Conservation (phyloP, 1,140 invertebrate genomes). For the Scaptodrosophila lebanonensis region DNA sequence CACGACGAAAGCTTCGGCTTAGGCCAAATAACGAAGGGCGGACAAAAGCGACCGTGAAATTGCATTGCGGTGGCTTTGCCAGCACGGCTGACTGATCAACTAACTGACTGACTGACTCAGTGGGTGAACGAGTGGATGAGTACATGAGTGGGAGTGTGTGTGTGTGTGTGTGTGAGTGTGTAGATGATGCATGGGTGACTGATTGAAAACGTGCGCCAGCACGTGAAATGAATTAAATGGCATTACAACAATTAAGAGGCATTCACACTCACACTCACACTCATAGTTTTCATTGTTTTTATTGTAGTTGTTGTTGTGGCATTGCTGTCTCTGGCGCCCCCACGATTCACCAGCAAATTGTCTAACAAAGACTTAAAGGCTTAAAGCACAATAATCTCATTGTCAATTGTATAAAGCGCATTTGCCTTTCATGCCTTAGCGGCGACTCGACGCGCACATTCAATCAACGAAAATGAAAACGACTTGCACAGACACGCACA, state of each 20-base stretch:
- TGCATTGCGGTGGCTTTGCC: constrained; percentile 13
- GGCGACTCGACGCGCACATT: constrained; percentile 39
- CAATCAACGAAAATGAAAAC: constrained; percentile 71
- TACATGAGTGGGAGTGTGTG: too few relatives aligned
- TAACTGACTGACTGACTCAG: neutral
- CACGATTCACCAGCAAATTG: constrained; percentile 51
- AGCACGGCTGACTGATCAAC: constrained; percentile 16
- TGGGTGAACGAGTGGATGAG: neutral
- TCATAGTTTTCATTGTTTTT: neutral
- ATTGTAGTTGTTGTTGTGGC: neutral
- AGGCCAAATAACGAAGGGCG: constrained; percentile 7
- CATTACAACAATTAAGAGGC: constrained; percentile 59
- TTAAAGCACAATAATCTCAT: constrained; percentile 67
- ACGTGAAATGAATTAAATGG: constrained; percentile 51
- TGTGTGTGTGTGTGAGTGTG: too few relatives aligned
- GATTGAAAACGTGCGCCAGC: too few relatives aligned
- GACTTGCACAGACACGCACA: neutral
- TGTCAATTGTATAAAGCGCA: constrained; percentile 46
- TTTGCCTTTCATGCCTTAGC: too few relatives aligned
- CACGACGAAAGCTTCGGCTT: constrained; percentile 1
- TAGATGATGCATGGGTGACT: too few relatives aligned
- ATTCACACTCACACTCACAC: constrained; percentile 4
- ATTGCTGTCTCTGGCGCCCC: too few relatives aligned
- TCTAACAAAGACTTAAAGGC: constrained; percentile 73
- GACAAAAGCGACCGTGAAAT: constrained; percentile 18